These are phyloP conservation scores for Hemibagrus wyckioides DNA, from an alignment of 2,113 vertebrate species.

Conservation along the genomic window DNA sequence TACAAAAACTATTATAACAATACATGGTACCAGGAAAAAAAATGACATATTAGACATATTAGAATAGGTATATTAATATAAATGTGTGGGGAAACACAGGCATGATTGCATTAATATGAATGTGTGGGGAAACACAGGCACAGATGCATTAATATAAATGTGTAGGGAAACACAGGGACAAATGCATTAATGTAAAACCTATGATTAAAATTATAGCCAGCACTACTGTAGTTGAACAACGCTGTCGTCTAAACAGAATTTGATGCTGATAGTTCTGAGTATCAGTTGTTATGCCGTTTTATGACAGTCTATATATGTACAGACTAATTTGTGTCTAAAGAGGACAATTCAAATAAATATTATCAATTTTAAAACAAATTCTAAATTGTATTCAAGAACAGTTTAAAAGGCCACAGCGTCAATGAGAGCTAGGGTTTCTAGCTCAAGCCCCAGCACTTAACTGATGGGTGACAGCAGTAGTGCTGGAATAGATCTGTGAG, in stretches of 20 bases:
- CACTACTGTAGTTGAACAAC: background rate
- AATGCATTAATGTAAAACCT: background rate
- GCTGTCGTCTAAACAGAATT: background rate
- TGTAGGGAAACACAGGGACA: background rate
- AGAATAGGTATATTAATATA: background rate
- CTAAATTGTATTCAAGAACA: background rate
- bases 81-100: background rate
- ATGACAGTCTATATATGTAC: background rate
- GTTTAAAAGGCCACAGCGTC: background rate
- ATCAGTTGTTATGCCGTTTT: background rate
- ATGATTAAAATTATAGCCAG: background rate
- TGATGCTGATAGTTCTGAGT: background rate
- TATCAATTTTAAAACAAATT: background rate
- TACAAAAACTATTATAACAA: too few species aligned
- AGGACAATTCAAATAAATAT: background rate
- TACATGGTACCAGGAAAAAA: background rate
- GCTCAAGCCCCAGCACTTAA: background rate
- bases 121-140: background rate
- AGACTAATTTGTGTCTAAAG: background rate
- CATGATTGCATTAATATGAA: background rate
- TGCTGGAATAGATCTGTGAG: conserved; percentile 3
- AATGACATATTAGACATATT: background rate
- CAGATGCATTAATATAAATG: background rate
- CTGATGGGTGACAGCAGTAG: conserved; percentile 35
- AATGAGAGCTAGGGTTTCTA: conserved; percentile 3